phyloP scores from a whole-genome alignment of 1,140 invertebrate genomes.

The Cryptotermes secundus region DNA sequence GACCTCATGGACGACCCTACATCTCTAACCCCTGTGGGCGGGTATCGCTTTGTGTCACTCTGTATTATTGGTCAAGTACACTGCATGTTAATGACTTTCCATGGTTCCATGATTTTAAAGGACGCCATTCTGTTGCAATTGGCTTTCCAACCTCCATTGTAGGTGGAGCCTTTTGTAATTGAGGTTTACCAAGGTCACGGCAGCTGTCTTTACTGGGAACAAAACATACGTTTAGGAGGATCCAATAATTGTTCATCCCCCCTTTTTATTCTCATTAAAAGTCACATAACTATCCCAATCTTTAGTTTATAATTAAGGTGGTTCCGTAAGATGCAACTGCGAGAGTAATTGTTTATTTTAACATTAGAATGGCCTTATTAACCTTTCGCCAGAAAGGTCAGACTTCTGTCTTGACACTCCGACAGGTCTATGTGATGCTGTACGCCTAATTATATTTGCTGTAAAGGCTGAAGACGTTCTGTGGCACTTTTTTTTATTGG shows the following conservation, averaged over 20 bases:
- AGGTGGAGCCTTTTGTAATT: constrained; percentile 9
- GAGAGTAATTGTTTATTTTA: neutral
- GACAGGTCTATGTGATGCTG: neutral
- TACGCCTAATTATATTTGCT: too few species aligned
- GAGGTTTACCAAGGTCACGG: neutral
- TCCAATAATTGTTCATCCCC: neutral
- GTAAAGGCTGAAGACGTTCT: too few species aligned
- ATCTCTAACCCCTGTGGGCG: neutral
- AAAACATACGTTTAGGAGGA: neutral
- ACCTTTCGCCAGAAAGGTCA: neutral
- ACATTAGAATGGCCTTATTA: constrained; percentile 13
- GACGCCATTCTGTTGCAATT: neutral
- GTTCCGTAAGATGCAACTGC: neutral
- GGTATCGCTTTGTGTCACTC: neutral
- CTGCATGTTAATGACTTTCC: constrained; percentile 4
- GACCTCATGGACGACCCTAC: neutral
- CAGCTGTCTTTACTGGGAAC: neutral
- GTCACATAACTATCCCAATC: neutral
- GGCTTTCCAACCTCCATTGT: neutral
- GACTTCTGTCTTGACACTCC: neutral
- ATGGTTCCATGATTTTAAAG: constrained; percentile 10
- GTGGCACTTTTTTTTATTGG: too few species aligned
- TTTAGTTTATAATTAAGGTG: neutral
- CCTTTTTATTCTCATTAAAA: neutral
- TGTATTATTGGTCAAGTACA: constrained; percentile 8